These are phyloP conservation scores for Subanguina moxae DNA, from an alignment of 1,140 invertebrate species.

Conservation along the genomic window DNA sequence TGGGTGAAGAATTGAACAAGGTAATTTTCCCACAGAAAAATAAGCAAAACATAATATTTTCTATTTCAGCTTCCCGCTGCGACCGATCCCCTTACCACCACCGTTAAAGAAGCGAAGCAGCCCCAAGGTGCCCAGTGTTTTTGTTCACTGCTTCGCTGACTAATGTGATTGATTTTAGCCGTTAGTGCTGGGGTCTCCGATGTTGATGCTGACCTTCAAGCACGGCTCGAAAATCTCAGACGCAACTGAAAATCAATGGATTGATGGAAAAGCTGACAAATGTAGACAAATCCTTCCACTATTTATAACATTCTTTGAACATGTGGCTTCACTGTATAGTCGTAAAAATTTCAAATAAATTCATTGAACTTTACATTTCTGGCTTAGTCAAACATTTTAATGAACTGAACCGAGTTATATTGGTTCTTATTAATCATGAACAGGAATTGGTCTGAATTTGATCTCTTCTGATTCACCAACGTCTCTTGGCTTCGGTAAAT, in stretches of 20 bases:
- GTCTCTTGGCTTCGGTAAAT: constrained; percentile 66
- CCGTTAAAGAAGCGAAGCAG: constrained; percentile 15
- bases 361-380: neutral
- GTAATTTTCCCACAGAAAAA: neutral
- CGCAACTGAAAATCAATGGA: constrained; percentile 20
- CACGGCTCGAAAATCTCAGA: constrained; percentile 38
- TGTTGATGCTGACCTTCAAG: constrained; percentile 44
- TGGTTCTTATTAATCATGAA: neutral
- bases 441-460: neutral
- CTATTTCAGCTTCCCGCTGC: constrained; percentile 64
- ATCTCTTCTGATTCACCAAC: neutral
- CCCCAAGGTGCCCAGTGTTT: constrained; percentile 33
- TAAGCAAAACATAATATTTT: neutral
- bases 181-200: constrained; percentile 26
- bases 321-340: neutral
- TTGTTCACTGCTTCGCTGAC: too few species aligned
- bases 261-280: neutral
- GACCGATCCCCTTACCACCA: constrained; percentile 63
- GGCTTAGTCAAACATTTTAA: too few species aligned
- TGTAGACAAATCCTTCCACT: too few species aligned
- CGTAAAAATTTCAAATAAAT: constrained; percentile 3
- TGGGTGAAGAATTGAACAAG: constrained; percentile 77
- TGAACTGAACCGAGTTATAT: too few species aligned
- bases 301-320: neutral
- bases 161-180: too few species aligned